Percentiles rank a stretch among this genome's conserved stretches.
These are phyloP conservation scores for Ceyx margarethae DNA, from an alignment of 2,113 vertebrate species.

Conservation along the genomic window DNA sequence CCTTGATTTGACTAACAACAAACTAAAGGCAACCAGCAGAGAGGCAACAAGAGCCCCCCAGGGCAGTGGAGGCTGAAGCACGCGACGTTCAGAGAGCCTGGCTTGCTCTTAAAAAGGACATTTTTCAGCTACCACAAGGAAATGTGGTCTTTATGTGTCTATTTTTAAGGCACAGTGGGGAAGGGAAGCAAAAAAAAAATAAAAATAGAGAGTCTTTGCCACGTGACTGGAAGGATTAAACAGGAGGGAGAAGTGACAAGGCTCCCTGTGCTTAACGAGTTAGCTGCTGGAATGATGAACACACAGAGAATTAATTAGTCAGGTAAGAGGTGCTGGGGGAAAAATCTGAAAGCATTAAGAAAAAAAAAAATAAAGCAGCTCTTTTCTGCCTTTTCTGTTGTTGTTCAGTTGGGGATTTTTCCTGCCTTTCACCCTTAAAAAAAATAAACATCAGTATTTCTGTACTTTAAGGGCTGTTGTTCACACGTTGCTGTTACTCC, in stretches of 20 bases:
- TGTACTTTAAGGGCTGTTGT: not conserved
- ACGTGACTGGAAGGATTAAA: not conserved
- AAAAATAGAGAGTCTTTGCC: not conserved
- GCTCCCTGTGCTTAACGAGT: slow-evolving; percentile 17
- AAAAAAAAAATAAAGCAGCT: not conserved
- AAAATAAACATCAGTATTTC: not conserved
- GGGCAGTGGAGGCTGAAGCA: fast-evolving
- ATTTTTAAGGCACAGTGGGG: not conserved
- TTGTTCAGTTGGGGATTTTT: not conserved
- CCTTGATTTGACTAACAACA: not conserved
- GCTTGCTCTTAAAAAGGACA: not conserved
- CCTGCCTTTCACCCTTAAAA: not conserved
- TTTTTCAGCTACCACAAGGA: not conserved
- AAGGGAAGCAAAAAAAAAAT: not conserved
- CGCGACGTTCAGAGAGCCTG: fast-evolving
- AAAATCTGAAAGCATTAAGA: not conserved
- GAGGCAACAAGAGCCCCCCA: not conserved
- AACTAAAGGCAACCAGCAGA: not conserved
- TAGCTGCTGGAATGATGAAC: slow-evolving; percentile 31
- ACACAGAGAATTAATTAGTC: not conserved
- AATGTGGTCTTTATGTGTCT: not conserved
- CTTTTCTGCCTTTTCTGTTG: not conserved
- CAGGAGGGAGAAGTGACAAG: not conserved
- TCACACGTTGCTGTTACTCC: not conserved
- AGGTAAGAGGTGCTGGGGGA: not conserved